Conservation (phyloP, 2,888 invertebrate species). For the Nyleta sp. region DNA sequence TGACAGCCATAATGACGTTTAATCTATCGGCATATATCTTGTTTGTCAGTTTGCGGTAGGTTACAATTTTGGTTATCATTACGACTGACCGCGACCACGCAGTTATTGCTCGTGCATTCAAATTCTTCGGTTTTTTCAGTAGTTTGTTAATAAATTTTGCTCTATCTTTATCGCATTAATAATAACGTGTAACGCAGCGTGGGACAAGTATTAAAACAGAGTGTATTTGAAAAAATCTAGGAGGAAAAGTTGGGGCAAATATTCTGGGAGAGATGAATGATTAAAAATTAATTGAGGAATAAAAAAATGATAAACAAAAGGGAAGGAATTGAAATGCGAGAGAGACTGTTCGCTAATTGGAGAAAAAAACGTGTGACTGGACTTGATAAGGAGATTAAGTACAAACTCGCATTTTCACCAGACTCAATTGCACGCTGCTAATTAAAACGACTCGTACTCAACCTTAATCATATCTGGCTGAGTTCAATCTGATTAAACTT, state of each 20-base stretch:
- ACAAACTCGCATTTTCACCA: slow-evolving; percentile 12
- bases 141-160: slow-evolving; percentile 29
- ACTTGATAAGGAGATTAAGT: slow-evolving; percentile 14
- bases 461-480: not conserved
- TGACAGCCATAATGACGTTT: slow-evolving; percentile 31
- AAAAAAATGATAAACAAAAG: too few relatives aligned
- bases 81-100: slow-evolving; percentile 15
- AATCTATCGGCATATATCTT: slow-evolving; percentile 28
- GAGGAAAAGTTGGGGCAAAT: too few relatives aligned
- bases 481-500: not conserved
- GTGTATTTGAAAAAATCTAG: too few relatives aligned
- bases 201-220: not conserved
- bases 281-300: too few relatives aligned
- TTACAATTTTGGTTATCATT: slow-evolving; percentile 52
- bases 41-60: slow-evolving; percentile 36
- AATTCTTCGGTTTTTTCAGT: too few relatives aligned
- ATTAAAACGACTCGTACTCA: slow-evolving; percentile 20
- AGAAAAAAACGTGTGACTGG: not conserved
- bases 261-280: too few relatives aligned
- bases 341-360: too few relatives aligned
- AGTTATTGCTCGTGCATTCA: too few relatives aligned
- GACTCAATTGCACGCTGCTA: slow-evolving; percentile 19
- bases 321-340: too few relatives aligned
- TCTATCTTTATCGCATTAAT: slow-evolving; percentile 24
- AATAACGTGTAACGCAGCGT: not conserved